Base-by-base conservation (phyloP, 2,888 invertebrate genomes). In the Gibbula magus region DNA sequence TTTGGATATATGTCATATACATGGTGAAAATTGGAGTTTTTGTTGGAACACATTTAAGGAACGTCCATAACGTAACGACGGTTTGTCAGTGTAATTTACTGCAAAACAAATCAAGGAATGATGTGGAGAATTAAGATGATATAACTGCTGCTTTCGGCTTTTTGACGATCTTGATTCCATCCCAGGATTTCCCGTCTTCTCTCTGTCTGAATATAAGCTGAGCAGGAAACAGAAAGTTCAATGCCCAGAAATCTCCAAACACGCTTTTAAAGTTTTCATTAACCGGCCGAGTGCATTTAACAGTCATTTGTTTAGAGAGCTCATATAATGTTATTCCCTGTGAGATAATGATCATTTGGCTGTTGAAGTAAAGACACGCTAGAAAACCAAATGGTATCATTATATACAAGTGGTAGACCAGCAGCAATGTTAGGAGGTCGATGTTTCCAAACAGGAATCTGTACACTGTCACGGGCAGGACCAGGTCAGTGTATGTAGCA, bases 191-290 rank as follows among this genome's bases (percentile, higher is more conserved):
- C 0, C 89, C 89, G 77, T 88, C 86, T 67, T 86, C 86, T 22
- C 81, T 76, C 78, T 89, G 89, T 20, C 83, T 82, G 74, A 89
- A 89, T 18, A 89, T 77, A 22, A 89, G 74, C 56, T 86, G 86
- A 77, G 86, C 87, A 0, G 89, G 89, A 75, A 89, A 86, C 1
- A 89, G 76, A 61, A 89, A 89, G 80, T 88, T 89, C 18, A 89
- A 35, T 22, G 73, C 61, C 88, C 89, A 89, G 77, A 86, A 89
- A 73, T 88, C 87, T 2, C 89, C 89, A 75, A 89, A 89, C 18
- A 89, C 88, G 10, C 87, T 86, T 53, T 81, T 82, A n/a, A 88
- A 61, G 76, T 88, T 89, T 66, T 85, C 79, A 29, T 79, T 81
- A 18, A 84, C 18, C 10, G 80, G 81, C 39, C 82, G 83, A 18